Percentiles rank a stretch among this genome's conserved stretches.
phyloP scores from a whole-genome alignment of 2,797 vertebrate genomes.

The Caiman crocodilus region DNA sequence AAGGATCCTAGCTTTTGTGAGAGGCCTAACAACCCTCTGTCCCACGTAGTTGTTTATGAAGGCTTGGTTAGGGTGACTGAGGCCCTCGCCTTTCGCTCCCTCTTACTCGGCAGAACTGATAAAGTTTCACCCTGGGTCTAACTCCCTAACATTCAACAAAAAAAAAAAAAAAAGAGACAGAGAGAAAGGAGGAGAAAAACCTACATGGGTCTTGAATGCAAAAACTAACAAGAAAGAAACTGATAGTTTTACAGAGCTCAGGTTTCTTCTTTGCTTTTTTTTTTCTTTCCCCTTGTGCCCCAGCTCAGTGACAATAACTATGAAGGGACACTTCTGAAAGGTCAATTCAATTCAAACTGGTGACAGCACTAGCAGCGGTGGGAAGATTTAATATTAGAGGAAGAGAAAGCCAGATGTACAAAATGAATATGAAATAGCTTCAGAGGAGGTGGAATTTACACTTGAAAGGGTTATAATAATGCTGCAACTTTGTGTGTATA shows the following conservation, averaged over 20 bases:
- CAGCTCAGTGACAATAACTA: background rate
- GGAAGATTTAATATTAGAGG: background rate
- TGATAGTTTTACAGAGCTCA: slow-evolving; percentile 17
- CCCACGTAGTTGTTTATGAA: too few species aligned
- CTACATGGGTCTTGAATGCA: background rate
- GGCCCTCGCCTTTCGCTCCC: background rate
- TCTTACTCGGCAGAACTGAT: slow-evolving; percentile 53
- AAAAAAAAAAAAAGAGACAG: background rate
- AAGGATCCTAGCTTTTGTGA: too few species aligned
- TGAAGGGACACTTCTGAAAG: slow-evolving; percentile 6
- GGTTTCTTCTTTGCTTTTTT: background rate
- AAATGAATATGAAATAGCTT: background rate
- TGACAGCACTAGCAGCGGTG: background rate
- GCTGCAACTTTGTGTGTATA: background rate
- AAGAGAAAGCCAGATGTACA: background rate
- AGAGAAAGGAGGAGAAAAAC: background rate
- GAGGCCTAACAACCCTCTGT: too few species aligned
- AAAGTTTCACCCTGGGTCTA: slow-evolving; percentile 20
- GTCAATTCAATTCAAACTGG: background rate
- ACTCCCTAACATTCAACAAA: slow-evolving; percentile 35
- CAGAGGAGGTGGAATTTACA: slow-evolving; percentile 1
- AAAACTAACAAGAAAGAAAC: slow-evolving; percentile 6
- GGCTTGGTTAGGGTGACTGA: too few species aligned
- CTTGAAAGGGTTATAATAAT: slow-evolving; percentile 1
- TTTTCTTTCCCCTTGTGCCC: background rate